Percentiles rank a stretch among this genome's conserved stretches.
Conservation (phyloP, 64 coral and sea anemone genomes). For the Acropora yongei region DNA sequence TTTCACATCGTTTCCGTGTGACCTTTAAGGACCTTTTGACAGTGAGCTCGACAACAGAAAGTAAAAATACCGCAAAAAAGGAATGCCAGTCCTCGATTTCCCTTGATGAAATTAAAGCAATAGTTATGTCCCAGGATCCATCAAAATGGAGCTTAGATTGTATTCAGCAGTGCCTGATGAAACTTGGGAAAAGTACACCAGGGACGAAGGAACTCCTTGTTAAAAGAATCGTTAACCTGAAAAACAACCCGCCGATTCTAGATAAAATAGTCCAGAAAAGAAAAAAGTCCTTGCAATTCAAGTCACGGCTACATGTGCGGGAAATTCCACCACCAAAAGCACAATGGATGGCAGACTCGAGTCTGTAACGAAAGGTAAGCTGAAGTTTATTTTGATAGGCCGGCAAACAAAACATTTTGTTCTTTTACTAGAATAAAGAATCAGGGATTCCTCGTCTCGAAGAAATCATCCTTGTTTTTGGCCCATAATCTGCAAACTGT, state of each 20-base stretch:
- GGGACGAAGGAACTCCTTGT: conserved; percentile 47
- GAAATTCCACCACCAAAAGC: conserved; percentile 33
- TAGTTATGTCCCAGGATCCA: conserved; percentile 36
- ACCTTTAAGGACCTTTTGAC: conserved; percentile 3
- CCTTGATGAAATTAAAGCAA: conserved; percentile 38
- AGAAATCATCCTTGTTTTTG: neutral
- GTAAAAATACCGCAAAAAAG: neutral
- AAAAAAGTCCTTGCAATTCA: conserved; percentile 24
- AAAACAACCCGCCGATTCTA: conserved; percentile 22
- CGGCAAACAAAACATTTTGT: neutral
- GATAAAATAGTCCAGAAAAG: conserved; percentile 56
- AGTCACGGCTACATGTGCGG: conserved; percentile 23
- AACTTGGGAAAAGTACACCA: conserved; percentile 38
- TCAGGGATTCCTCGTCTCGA: neutral
- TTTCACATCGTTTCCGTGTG: too few species aligned
- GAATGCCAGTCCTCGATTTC: conserved; percentile 25
- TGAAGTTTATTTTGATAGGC: neutral
- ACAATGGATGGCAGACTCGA: neutral
- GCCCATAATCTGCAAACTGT: neutral
- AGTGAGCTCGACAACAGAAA: conserved; percentile 36
- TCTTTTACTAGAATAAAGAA: neutral
- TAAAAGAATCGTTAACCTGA: conserved; percentile 26
- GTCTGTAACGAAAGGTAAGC: neutral
- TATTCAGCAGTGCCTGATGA: conserved; percentile 39
- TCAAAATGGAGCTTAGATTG: conserved; percentile 31